A percentile compares a stretch with the other conserved stretches of the same genome.
Conservation (phyloP, 2,888 invertebrate species). For the Hymenopus coronatus region DNA sequence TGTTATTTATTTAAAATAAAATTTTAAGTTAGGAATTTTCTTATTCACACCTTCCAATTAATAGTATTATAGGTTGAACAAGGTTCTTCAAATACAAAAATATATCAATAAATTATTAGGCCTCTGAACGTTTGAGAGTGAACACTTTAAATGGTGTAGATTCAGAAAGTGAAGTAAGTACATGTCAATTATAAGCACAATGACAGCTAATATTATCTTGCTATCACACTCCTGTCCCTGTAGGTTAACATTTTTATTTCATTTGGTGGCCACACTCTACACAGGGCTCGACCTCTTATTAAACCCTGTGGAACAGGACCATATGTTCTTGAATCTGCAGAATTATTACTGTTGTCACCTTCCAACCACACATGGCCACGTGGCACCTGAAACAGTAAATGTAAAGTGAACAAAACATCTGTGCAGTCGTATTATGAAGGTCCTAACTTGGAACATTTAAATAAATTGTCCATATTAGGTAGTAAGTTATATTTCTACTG, state of each 20-base stretch:
- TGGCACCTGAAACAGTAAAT: constrained; percentile 59
- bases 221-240: background rate
- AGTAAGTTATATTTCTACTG: no score
- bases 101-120: background rate
- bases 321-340: constrained; percentile 81
- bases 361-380: constrained; percentile 87
- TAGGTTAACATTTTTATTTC: constrained; percentile 43
- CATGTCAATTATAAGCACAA: background rate
- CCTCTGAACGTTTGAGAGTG: background rate
- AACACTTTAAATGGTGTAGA: background rate
- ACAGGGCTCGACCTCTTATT: constrained; percentile 76
- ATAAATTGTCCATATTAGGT: no score
- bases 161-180: background rate
- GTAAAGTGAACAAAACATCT: background rate
- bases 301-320: constrained; percentile 87
- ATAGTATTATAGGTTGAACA: background rate
- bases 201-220: constrained; percentile 2
- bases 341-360: constrained; percentile 83
- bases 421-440: no score
- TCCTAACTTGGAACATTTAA: no score
- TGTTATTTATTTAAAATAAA: no score
- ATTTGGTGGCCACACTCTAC: constrained; percentile 70
- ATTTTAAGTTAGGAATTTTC: background rate
- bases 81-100: background rate
- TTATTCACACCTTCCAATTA: background rate